Percentiles rank a stretch among this genome's conserved stretches.
These are phyloP conservation scores for Xanthorhoe designata DNA, from an alignment of 2,888 invertebrate species.

Conservation along the genomic window DNA sequence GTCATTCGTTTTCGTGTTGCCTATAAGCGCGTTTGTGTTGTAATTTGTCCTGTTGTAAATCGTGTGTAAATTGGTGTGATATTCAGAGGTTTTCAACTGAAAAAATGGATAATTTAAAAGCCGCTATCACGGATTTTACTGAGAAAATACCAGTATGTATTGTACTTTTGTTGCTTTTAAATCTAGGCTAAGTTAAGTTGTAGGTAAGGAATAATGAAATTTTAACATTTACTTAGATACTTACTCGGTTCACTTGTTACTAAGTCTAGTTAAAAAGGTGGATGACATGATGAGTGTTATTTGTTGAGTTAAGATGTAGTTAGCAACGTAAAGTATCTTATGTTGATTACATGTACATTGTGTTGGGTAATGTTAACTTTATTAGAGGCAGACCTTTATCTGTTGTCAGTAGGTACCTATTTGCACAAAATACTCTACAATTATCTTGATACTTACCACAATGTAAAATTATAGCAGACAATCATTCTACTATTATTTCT, in stretches of 20 bases:
- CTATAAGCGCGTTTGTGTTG: constrained; percentile 32
- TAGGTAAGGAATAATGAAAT: too few species aligned
- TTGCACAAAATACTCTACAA: background rate
- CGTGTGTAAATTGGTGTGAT: background rate
- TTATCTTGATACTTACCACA: background rate
- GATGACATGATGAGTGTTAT: too few species aligned
- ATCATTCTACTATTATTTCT: background rate
- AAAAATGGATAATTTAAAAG: constrained; percentile 67
- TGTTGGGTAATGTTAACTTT: background rate
- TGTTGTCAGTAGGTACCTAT: background rate
- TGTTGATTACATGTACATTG: background rate
- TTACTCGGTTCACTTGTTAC: too few species aligned
- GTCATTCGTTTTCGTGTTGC: constrained; percentile 20
- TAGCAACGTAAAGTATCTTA: too few species aligned
- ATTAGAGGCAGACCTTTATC: background rate
- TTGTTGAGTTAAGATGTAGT: too few species aligned
- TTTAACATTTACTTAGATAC: too few species aligned
- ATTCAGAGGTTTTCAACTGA: constrained; percentile 2
- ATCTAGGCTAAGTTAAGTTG: background rate
- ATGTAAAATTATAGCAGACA: background rate
- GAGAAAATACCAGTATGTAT: constrained; percentile 64
- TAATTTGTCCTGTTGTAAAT: constrained; percentile 17
- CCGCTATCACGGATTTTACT: constrained; percentile 58
- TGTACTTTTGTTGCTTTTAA: background rate
- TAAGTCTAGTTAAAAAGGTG: too few species aligned